These are phyloP conservation scores for Eremobia ochroleuca DNA, from an alignment of 2,888 invertebrate species.

Conservation along the genomic window DNA sequence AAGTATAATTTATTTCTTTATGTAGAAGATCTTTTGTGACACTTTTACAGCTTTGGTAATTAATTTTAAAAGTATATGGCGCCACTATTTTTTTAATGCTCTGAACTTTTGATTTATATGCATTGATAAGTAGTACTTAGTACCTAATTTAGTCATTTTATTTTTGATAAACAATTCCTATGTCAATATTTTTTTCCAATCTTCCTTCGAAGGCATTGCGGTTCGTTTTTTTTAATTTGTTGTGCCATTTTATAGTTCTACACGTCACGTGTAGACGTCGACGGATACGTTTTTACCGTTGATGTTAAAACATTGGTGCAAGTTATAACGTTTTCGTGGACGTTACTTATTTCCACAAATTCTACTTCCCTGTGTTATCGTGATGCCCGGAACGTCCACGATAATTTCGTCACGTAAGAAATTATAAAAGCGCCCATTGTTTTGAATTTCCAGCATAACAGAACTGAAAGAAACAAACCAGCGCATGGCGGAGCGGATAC, in stretches of 20 bases:
- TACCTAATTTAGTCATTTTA: too few relatives aligned
- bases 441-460: slow-evolving; percentile 74
- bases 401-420: neutral
- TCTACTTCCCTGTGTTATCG: too few relatives aligned
- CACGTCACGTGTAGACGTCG: neutral
- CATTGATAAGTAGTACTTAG: too few relatives aligned
- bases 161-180: neutral
- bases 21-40: neutral
- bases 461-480: slow-evolving; percentile 80
- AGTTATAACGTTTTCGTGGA: neutral
- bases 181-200: neutral
- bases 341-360: neutral
- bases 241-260: neutral
- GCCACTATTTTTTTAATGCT: too few relatives aligned
- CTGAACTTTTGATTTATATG: too few relatives aligned
- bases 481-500: slow-evolving; percentile 78
- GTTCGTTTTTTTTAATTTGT: neutral
- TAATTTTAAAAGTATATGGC: neutral
- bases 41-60: neutral
- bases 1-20: neutral
- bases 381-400: neutral
- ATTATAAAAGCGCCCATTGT: neutral
- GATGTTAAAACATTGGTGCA: neutral
- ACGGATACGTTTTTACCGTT: neutral
- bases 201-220: too few relatives aligned